Evolutionary conservation across 2,888 invertebrate genomes (phyloP).

Genomic region (Pocota personata): DNA sequence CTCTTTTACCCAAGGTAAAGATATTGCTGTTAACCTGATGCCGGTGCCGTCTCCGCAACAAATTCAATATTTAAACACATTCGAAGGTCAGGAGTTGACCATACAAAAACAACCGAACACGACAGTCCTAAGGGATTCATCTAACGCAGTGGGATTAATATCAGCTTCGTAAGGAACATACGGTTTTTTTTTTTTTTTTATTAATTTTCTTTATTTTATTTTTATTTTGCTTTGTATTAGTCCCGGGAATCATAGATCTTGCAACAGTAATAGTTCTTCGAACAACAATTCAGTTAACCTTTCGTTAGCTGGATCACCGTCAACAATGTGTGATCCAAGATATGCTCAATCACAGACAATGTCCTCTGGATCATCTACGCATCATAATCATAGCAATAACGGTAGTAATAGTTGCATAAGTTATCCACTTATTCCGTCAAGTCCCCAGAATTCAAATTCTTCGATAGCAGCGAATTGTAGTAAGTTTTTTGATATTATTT

Average conservation of each 20-base stretch:
- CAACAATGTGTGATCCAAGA: conserved; percentile 61
- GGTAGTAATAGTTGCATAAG: conserved; percentile 56
- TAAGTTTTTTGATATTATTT: conserved; percentile 42
- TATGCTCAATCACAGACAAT: conserved; percentile 58
- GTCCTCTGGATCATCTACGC: conserved; percentile 45
- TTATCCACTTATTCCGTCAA: conserved; percentile 56
- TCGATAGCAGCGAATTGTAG: conserved; percentile 59
- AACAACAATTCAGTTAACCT: conserved; percentile 59
- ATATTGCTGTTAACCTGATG: conserved; percentile 87
- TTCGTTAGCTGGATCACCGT: conserved; percentile 52
- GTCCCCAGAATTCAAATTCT: conserved; percentile 51
- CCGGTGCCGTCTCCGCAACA: conserved; percentile 98
- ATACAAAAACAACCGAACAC: conserved; percentile 98
- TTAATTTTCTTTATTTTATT: conserved; percentile 21
- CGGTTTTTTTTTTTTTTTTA: conserved; percentile 69
- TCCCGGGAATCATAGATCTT: conserved; percentile 63
- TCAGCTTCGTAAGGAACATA: conserved; percentile 81
- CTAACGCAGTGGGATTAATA: conserved; percentile 55
- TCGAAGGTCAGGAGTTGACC: conserved; percentile 97
- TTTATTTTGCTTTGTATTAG: conserved; percentile 47
- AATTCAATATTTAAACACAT: conserved; percentile 97
- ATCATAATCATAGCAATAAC: conserved; percentile 56
- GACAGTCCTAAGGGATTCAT: conserved; percentile 78
- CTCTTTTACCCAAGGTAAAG: conserved; percentile 58
- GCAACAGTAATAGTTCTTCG: conserved; percentile 56